Evolutionary conservation across 2,888 invertebrate species (phyloP).

Genomic region (Argyresthia albistria): DNA sequence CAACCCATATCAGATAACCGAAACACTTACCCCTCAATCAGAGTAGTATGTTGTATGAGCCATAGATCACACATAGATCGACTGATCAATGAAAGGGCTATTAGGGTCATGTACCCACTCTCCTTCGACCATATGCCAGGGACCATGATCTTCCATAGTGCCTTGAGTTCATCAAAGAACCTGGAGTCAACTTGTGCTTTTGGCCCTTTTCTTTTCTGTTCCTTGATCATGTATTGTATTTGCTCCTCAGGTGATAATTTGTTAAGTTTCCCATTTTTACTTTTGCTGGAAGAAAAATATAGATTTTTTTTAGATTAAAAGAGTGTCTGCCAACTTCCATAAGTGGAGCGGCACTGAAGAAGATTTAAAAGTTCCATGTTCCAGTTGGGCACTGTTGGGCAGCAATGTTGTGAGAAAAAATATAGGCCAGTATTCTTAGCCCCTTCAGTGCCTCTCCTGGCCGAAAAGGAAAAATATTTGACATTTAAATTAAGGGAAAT

Average conservation of each 20-base stretch:
- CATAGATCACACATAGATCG: slow-evolving; percentile 97
- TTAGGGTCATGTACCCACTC: slow-evolving; percentile 78
- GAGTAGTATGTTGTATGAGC: slow-evolving; percentile 96
- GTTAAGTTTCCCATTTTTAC: slow-evolving; percentile 2
- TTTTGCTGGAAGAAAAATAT: background rate
- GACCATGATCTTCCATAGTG: slow-evolving; percentile 81
- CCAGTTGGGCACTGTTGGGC: background rate
- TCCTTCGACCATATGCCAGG: slow-evolving; percentile 87
- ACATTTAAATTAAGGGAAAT: too few relatives aligned
- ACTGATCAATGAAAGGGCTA: slow-evolving; percentile 86
- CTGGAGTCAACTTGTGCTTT: slow-evolving; percentile 84
- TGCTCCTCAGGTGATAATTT: slow-evolving; percentile 75
- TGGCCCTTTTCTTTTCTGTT: slow-evolving; percentile 72
- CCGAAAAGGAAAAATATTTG: too few relatives aligned
- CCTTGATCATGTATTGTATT: slow-evolving; percentile 85
- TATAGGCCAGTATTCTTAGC: background rate
- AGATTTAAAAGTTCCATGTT: background rate
- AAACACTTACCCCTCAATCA: slow-evolving; percentile 85
- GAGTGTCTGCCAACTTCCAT: background rate
- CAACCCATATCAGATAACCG: background rate
- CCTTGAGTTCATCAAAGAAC: slow-evolving; percentile 79
- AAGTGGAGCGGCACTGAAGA: too few relatives aligned
- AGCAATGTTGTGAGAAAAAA: too few relatives aligned
- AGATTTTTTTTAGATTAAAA: background rate
- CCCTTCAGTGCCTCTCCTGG: too few relatives aligned